phyloP scores from a whole-genome alignment of 2,797 vertebrate genomes.

The Cephalopachus bancanus region DNA sequence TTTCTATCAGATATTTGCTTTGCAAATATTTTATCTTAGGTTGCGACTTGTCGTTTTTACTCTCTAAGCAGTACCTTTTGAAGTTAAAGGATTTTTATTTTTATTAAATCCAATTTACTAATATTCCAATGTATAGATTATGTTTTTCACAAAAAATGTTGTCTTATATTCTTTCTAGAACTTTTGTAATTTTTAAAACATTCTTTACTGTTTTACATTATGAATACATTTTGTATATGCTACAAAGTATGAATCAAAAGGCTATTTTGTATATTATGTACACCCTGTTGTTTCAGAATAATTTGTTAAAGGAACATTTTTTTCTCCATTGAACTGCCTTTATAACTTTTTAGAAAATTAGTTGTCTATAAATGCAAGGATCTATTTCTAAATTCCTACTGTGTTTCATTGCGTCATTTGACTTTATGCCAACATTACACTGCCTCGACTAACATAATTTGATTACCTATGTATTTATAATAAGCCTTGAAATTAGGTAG shows the following conservation, averaged over 20 bases:
- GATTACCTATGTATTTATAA: too few species aligned
- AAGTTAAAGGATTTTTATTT: not conserved
- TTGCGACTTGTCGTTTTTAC: not conserved
- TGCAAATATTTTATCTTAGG: not conserved
- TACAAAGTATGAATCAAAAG: not conserved
- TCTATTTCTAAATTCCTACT: not conserved
- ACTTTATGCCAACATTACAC: not conserved
- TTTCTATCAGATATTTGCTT: not conserved
- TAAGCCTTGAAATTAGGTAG: not conserved
- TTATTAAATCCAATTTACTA: not conserved
- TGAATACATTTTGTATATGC: not conserved
- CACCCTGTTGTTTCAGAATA: too few species aligned
- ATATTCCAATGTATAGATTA: not conserved
- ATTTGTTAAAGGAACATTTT: not conserved
- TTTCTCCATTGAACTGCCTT: not conserved
- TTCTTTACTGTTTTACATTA: not conserved
- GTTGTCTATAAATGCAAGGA: not conserved
- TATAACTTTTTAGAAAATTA: not conserved
- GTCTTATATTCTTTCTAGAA: not conserved
- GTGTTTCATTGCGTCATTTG: not conserved
- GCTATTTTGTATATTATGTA: too few species aligned
- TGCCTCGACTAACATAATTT: not conserved
- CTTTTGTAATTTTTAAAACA: not conserved
- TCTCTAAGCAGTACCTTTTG: not conserved
- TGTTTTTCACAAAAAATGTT: not conserved